A percentile compares a stretch with the other conserved stretches of the same genome.
These are phyloP conservation scores for Hypolimnas misippus DNA, from an alignment of 2,888 invertebrate genomes.

Conservation along the genomic window DNA sequence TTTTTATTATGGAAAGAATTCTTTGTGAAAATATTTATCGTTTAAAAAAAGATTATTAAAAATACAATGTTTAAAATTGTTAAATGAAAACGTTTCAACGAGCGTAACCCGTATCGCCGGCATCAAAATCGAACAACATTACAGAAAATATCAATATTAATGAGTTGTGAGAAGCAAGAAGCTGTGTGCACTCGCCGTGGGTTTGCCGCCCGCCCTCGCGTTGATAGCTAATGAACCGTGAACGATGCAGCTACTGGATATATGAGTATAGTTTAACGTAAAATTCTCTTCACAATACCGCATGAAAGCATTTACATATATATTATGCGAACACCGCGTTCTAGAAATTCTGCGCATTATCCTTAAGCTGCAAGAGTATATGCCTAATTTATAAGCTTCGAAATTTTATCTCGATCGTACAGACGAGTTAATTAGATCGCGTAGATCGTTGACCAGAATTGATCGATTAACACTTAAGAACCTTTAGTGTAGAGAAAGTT, in stretches of 20 bases:
- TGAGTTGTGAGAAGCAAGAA: conserved; percentile 46
- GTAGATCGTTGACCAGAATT: conserved; percentile 67
- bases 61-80: not conserved
- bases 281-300: conserved; percentile 50
- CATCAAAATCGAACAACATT: conserved; percentile 39
- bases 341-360: conserved; percentile 23
- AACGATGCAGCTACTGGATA: conserved; percentile 57
- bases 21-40: not conserved
- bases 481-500: conserved; percentile 69
- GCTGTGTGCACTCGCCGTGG: conserved; percentile 40
- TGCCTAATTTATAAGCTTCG: conserved; percentile 2
- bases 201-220: conserved; percentile 33
- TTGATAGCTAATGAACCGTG: conserved; percentile 63
- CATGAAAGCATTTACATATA: conserved; percentile 12
- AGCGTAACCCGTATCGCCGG: not conserved
- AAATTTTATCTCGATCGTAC: conserved; percentile 18
- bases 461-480: conserved; percentile 72
- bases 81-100: conserved; percentile 8
- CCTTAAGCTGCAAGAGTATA: not conserved
- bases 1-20: conserved; percentile 2
- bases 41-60: not conserved
- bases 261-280: conserved; percentile 53
- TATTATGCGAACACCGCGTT: conserved; percentile 7
- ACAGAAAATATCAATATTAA: conserved; percentile 57
- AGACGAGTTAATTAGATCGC: conserved; percentile 47